Percentiles rank a stretch among this genome's conserved stretches.
Conservation (phyloP, 2,888 invertebrate species). For the Lucinisca nassula region DNA sequence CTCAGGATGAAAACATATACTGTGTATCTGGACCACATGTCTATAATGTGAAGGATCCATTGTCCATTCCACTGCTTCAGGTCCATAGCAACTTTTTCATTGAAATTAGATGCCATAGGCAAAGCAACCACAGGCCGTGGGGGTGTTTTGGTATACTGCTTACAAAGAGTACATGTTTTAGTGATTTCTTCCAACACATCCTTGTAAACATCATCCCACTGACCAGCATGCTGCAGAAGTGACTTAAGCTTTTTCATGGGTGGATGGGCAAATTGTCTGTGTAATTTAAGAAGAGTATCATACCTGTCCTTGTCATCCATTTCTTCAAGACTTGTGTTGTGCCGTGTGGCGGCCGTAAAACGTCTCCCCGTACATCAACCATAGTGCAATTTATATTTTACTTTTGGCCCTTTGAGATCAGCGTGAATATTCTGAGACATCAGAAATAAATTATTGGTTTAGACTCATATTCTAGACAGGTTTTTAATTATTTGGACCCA, state of each 20-base stretch:
- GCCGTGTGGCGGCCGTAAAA: too few species aligned
- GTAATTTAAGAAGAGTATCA: background rate
- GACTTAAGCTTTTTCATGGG: constrained; percentile 22
- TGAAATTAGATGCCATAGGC: constrained; percentile 30
- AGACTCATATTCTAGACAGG: too few species aligned
- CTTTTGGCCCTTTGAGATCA: too few species aligned
- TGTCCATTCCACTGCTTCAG: background rate
- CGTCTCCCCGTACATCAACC: too few species aligned
- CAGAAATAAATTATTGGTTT: too few species aligned
- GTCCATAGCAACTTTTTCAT: constrained; percentile 2
- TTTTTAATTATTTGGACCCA: too few species aligned
- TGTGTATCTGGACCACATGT: constrained; percentile 2
- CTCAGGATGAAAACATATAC: background rate
- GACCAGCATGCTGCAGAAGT: constrained; percentile 31
- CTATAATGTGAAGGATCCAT: background rate
- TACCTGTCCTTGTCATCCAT: background rate
- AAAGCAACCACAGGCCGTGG: constrained; percentile 38
- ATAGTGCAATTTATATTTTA: too few species aligned
- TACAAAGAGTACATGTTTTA: constrained; percentile 32
- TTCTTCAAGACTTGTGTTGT: background rate
- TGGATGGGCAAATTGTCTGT: constrained; percentile 40
- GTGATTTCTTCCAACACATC: background rate
- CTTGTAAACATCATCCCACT: constrained; percentile 6
- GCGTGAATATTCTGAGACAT: too few species aligned
- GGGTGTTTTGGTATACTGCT: constrained; percentile 27